phyloP scores from a whole-genome alignment of 2,113 vertebrate genomes.

The Hyla sarda region DNA sequence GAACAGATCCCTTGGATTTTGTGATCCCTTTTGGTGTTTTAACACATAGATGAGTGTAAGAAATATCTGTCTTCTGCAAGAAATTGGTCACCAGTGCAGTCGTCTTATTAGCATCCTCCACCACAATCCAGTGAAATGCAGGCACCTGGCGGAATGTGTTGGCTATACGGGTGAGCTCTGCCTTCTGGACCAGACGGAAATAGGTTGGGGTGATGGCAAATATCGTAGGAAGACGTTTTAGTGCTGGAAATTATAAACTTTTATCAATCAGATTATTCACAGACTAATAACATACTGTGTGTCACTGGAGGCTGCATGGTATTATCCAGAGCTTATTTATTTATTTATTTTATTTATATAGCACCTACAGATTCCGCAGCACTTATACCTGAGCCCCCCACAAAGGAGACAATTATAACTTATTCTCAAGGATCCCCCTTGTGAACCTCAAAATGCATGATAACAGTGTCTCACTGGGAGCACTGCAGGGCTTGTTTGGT shows the following conservation, averaged over 20 bases:
- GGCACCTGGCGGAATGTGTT: constrained; percentile 80
- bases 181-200: constrained; percentile 80
- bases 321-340: no score
- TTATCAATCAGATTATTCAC: background rate
- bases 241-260: background rate
- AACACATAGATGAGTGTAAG: constrained; percentile 76
- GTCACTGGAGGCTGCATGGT: background rate
- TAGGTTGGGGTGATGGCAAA: constrained; percentile 47
- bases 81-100: constrained; percentile 72
- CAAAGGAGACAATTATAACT: no score
- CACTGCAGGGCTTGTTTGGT: no score
- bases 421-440: no score
- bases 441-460: no score
- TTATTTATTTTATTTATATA: no score
- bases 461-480: no score
- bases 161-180: constrained; percentile 77
- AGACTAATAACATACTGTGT: no score
- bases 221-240: background rate
- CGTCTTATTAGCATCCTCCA: constrained; percentile 76
- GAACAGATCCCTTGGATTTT: constrained; percentile 79
- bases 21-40: constrained; percentile 76
- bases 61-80: constrained; percentile 71
- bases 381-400: no score
- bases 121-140: constrained; percentile 80
- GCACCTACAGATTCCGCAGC: no score